A percentile compares a stretch with the other conserved stretches of the same genome.
Evolutionary conservation across 2,113 vertebrate species (phyloP).

Genomic region (Xyrauchen texanus): DNA sequence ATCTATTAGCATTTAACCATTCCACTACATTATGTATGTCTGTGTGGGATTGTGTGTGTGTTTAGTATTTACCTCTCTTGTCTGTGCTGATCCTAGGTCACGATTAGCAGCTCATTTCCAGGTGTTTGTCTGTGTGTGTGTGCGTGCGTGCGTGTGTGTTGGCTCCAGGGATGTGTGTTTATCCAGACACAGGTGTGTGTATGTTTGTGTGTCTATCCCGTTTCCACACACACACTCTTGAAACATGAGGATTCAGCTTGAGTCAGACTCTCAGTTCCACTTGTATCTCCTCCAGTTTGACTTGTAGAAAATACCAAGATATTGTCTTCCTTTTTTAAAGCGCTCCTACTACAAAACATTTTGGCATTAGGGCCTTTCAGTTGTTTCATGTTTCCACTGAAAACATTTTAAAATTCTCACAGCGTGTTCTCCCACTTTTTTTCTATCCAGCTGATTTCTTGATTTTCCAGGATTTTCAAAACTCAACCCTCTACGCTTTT

Average conservation of each 20-base stretch:
- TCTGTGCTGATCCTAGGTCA: slow-evolving; percentile 47
- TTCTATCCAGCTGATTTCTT: slow-evolving; percentile 10
- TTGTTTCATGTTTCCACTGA: slow-evolving; percentile 22
- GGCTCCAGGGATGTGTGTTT: slow-evolving; percentile 34
- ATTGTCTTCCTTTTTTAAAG: slow-evolving; percentile 42
- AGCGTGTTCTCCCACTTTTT: background rate
- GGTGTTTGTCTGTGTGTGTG: slow-evolving; percentile 17
- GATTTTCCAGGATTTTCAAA: slow-evolving; percentile 29
- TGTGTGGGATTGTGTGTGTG: background rate
- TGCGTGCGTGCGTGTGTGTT: background rate
- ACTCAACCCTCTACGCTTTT: slow-evolving; percentile 10
- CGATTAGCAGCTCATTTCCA: slow-evolving; percentile 49
- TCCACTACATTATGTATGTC: background rate
- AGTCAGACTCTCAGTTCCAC: slow-evolving; percentile 1
- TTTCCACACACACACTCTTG: slow-evolving; percentile 8
- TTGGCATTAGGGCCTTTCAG: slow-evolving; percentile 37
- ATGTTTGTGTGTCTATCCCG: background rate
- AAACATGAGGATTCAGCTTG: slow-evolving; percentile 12
- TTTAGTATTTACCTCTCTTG: slow-evolving; percentile 48
- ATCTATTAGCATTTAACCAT: slow-evolving; percentile 18
- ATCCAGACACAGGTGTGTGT: background rate
- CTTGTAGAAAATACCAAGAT: background rate
- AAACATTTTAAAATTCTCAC: background rate
- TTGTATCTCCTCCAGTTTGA: slow-evolving; percentile 24
- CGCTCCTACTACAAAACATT: slow-evolving; percentile 24